Base-by-base conservation (phyloP, 2,113 vertebrate genomes). In the Bufo bufo region DNA sequence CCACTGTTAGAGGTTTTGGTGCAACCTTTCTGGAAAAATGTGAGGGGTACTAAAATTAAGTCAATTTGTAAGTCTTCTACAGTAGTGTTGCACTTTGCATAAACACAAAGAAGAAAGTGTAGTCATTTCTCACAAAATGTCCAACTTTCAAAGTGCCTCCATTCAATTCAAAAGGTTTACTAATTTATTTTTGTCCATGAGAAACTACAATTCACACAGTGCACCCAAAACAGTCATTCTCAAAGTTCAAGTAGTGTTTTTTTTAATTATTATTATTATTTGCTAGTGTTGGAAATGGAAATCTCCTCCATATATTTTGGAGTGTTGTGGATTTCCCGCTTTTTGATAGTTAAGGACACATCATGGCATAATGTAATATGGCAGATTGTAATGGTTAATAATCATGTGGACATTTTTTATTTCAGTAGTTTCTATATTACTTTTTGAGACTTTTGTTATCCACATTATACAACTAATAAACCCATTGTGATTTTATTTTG, bases 361-460 rank as follows among this genome's bases (percentile, higher is more conserved):
- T 20, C 13, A 50, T 16, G 20, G 14, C 71, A 63, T 72, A 72
- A 43, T 33, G 45, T 82, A 52, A 79, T 47, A 86, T 66, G 52
- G 52, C 52, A 63, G 63, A 43, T 13, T 59, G 43, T 6, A 65
- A 78, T n/a, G 19, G 4, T 61, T 6, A 1, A 8, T 54, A n/a
- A 56, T 56, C 10, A 12, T 78, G 13, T 80, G 77, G 20, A 20
- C 52, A 59, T 61, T 47, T 85, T 72, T 88, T 45, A 45, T 77
- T 59, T 74, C 14, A 59, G 14, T 54, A 56, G 58, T 11, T 87
- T 87, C 13, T 52, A 54, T 77, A 63, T 78, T 66, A 54, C 47
- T 66, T 89, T 71, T 89, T 89, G 72, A 84, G 33, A 78, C 49
- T 47, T 87, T 61, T 79, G 0, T 52, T 84, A 84, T 54, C 47